phyloP scores from a whole-genome alignment of 2,113 vertebrate species.

The Epinephelus cyanopodus region DNA sequence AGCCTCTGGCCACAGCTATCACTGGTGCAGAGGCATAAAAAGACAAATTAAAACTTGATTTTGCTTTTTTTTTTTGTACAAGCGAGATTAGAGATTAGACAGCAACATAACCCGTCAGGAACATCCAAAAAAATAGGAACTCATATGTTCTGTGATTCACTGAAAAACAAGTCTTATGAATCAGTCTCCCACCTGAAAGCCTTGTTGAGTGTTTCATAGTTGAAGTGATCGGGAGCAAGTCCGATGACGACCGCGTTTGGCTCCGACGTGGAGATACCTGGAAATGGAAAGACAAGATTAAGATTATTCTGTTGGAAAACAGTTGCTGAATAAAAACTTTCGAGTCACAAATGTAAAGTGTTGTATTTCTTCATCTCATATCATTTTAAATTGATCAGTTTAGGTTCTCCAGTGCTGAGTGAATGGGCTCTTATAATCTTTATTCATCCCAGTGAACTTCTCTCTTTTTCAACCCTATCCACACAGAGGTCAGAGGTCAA shows the following conservation, averaged over 20 bases:
- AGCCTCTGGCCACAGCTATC: too few relatives aligned
- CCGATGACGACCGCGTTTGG: constrained; percentile 96
- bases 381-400: neutral
- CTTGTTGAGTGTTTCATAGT: constrained; percentile 92
- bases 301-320: too few relatives aligned
- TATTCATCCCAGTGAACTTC: neutral
- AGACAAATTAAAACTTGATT: neutral
- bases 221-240: constrained; percentile 93
- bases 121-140: neutral
- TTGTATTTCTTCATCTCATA: neutral
- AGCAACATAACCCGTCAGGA: neutral
- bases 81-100: neutral
- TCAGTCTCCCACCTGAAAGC: constrained; percentile 85
- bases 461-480: neutral
- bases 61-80: neutral
- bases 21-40: neutral
- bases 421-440: neutral
- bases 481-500: neutral
- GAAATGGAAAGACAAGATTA: constrained; percentile 7
- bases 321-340: neutral
- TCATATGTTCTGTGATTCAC: neutral
- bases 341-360: neutral
- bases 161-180: neutral
- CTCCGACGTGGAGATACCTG: constrained; percentile 89
- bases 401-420: neutral